Evolutionary conservation across 2,797 vertebrate genomes (phyloP).

Genomic region (Oceanodroma leucorhoa): DNA sequence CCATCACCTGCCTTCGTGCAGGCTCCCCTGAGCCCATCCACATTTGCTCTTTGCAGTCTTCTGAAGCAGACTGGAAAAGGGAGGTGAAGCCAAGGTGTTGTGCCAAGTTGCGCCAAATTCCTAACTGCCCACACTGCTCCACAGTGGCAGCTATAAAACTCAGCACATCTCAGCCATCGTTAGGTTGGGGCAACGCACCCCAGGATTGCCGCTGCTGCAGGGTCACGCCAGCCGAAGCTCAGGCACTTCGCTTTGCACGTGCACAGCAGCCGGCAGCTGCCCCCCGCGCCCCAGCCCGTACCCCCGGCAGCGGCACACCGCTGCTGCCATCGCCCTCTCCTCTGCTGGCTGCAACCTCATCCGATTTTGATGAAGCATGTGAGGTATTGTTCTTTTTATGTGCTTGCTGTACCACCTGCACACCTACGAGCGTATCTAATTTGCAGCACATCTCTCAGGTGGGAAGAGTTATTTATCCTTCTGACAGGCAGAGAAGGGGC

Average conservation of each 20-base stretch:
- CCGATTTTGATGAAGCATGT: neutral
- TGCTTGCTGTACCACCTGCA: neutral
- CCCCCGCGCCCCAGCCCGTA: neutral
- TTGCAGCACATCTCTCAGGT: neutral
- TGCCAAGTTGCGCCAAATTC: neutral
- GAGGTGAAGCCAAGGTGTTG: neutral
- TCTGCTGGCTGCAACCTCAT: neutral
- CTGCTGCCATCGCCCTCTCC: neutral
- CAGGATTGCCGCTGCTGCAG: neutral
- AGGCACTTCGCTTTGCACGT: rapidly evolving
- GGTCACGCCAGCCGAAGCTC: neutral
- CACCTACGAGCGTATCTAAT: neutral
- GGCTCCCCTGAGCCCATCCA: neutral
- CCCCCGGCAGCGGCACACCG: neutral
- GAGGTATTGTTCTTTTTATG: neutral
- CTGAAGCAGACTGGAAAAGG: neutral
- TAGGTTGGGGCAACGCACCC: rapidly evolving
- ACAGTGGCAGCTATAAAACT: rapidly evolving
- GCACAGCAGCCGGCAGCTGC: neutral
- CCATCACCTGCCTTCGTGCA: neutral
- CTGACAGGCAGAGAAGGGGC: neutral
- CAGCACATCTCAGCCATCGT: rapidly evolving
- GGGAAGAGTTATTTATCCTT: slow-evolving; percentile 34
- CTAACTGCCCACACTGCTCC: neutral
- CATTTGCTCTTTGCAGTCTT: neutral